Base-by-base conservation (phyloP, 2,797 vertebrate species). In the Tiaroga cobitis region DNA sequence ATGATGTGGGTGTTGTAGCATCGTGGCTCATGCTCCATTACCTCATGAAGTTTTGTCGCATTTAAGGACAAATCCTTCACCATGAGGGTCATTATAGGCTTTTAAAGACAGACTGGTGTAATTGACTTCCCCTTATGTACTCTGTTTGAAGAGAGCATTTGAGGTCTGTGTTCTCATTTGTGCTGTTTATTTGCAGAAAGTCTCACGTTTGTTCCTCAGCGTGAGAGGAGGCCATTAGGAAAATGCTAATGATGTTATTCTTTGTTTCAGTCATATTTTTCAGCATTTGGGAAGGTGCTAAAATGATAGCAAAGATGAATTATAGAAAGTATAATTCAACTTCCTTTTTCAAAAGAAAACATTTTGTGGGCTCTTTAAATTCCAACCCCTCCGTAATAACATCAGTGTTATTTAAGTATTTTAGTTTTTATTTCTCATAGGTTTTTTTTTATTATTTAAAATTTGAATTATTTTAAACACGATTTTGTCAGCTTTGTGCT, bases 21-120 rank as follows among this genome's bases (percentile, higher is more conserved):
- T 81, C 61, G 82, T n/a, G 61, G 34, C 46, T 76, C 51, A 84
- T 84, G 77, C 72, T 81, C 74, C 78, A 77, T 81, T 87, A 69
- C 41, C 73, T 75, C 41, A 24, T 34, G 69, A 84, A 69, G 82
- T 84, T 84, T 84, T 77, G 82, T 10, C 0, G 51, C 61, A 69
- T 85, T 84, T 87, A 84, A 77, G 51, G 63, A 56, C 32, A 76
- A 46, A 83, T 73, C 43, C 63, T 72, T 83, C 68, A 74, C 59
- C 13, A 72, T 49, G 39, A 84, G 69, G 79, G 77, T 84, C 49
- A 80, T 87, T 83, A 87, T 41, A 70, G 37, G 11, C 41, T 83
- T 80, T 83, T 82, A 87, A 49, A 84, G 82, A 56, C 81, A 75
- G 46, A 76, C 26, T 56, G 61, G 67, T 56, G 37, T 59, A 69